Base-by-base conservation (phyloP, 2,797 vertebrate genomes). In the Notolabrus celidotus region DNA sequence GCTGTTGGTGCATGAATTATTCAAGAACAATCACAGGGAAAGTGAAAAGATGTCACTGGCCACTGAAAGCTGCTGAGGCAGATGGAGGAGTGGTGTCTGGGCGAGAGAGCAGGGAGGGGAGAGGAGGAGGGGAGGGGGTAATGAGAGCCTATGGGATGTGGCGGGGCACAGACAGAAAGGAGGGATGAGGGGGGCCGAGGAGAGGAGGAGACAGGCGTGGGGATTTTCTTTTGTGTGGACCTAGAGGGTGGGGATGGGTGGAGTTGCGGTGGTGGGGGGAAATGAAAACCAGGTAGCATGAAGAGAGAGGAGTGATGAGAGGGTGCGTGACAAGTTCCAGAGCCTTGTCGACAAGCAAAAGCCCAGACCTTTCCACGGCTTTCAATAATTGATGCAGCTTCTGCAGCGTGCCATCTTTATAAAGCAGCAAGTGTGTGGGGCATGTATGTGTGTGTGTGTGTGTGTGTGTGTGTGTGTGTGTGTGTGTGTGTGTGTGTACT, bases 351-450 rank as follows among this genome's bases (percentile, higher is more conserved):
- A 88, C 86, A 72, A 86, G 86, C 74, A 10, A 72, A 74, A 87
- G 82, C 86, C 71, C 71, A 79, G 90, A 87, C 88, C 88, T 87
- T 90, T 92, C 83, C 75, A 47, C 62, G 36, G 78, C 78, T 69
- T 79, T 94, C 76, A 93, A 95, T 94, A 90, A 94, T 94, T 93
- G 84, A 94, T 94, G 89, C 65, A 66, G 80, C 82, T 80, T 86
- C 85, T 86, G 84, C 81, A 80, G 67, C 50, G 41, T 84, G 79
- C 77, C 86, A 60, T 91, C 86, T 89, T 89, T 88, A 79, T 82
- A 74, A 79, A 81, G 73, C 76, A 73, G 78, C 57, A 23, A 79
- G 79, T 73, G 80, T 83, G 80, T 34, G 57, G 53, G 58, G 67
- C 23, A 60, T 43, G 45, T n/a, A n/a, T 53, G 57, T 79, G 42